Conservation (phyloP, 2,113 vertebrate genomes). For the Riparia riparia region DNA sequence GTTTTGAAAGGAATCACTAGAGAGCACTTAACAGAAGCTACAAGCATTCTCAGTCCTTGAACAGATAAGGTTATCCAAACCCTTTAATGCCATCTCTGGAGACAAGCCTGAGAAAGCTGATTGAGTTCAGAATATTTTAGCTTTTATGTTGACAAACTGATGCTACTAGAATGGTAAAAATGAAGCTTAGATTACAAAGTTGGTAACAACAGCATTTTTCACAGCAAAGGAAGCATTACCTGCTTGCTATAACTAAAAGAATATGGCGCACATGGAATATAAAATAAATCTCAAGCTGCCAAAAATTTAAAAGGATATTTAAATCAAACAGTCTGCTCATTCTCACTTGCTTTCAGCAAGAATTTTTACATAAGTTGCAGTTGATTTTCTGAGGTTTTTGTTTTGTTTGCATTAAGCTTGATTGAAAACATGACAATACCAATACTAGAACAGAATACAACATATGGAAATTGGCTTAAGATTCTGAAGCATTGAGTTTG, state of each 20-base stretch:
- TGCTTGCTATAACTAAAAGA: neutral
- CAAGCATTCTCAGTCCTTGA: neutral
- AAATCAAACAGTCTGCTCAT: constrained; percentile 16
- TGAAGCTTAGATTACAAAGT: constrained; percentile 2
- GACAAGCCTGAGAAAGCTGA: neutral
- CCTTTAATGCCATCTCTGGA: neutral
- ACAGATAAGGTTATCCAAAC: constrained; percentile 2
- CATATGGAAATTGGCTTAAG: neutral
- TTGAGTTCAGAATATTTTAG: constrained; percentile 46
- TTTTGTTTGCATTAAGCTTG: neutral
- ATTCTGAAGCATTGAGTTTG: neutral
- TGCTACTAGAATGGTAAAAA: constrained; percentile 23
- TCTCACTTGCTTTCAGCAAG: neutral
- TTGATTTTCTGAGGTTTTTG: neutral
- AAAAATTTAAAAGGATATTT: constrained; percentile 17
- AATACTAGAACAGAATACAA: neutral
- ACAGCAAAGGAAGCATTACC: neutral
- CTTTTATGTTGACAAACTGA: constrained; percentile 47
- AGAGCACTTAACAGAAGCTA: neutral
- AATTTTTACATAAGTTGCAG: neutral
- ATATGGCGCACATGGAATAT: constrained; percentile 5
- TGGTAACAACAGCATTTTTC: constrained; percentile 5
- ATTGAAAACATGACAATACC: neutral
- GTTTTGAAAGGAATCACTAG: neutral
- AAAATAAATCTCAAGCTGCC: constrained; percentile 27